phyloP scores from a whole-genome alignment of 2,888 invertebrate species.

The Drosophila anomelani region DNA sequence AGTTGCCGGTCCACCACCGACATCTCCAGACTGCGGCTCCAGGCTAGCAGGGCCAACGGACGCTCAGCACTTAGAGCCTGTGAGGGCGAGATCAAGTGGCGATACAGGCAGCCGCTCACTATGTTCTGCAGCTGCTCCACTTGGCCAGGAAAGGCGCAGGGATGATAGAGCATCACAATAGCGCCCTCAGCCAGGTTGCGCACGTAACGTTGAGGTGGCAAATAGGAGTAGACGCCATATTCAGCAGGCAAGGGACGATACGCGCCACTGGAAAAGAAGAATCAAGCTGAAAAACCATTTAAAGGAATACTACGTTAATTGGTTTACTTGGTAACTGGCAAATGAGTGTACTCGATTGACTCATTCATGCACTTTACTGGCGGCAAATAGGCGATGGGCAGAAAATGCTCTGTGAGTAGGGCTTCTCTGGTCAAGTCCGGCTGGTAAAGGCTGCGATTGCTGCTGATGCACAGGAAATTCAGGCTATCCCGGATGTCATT shows the following conservation, averaged over 20 bases:
- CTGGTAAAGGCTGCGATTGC: conserved; percentile 84
- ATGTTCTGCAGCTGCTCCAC: conserved; percentile 87
- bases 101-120: conserved; percentile 88
- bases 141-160: conserved; percentile 90
- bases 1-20: conserved; percentile 87
- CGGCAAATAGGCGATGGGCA: conserved; percentile 87
- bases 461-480: conserved; percentile 87
- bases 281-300: accelerated
- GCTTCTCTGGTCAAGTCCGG: conserved; percentile 85
- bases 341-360: conserved; percentile 87
- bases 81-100: conserved; percentile 91
- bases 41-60: conserved; percentile 90
- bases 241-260: conserved; percentile 92
- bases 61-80: conserved; percentile 86
- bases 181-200: conserved; percentile 93
- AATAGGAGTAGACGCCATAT: conserved; percentile 92
- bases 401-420: conserved; percentile 85
- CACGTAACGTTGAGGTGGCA: conserved; percentile 92
- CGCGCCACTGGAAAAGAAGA: conserved; percentile 87
- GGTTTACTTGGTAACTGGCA: conserved; percentile 89
- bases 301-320: accelerated
- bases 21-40: conserved; percentile 91
- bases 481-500: conserved; percentile 68
- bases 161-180: conserved; percentile 93
- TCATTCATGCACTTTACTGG: conserved; percentile 89